phyloP scores from a whole-genome alignment of 2,797 vertebrate species.

The Pteropus rufus region DNA sequence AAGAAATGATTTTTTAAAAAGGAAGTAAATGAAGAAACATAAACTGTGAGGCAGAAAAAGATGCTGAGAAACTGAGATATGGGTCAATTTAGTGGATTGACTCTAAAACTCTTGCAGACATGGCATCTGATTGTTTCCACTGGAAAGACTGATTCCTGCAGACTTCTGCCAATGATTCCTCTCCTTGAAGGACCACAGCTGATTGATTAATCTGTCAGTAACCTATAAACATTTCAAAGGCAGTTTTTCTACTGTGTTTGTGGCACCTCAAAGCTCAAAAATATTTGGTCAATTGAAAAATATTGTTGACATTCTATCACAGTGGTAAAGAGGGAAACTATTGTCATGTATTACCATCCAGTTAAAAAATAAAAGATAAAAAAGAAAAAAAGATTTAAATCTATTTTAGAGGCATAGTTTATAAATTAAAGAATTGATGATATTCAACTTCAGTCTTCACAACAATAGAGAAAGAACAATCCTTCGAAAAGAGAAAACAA shows the following conservation, averaged over 20 bases:
- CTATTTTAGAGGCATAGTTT: neutral
- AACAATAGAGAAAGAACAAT: neutral
- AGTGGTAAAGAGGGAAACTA: neutral
- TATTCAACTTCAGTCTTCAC: neutral
- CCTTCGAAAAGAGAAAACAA: neutral
- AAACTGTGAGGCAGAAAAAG: neutral
- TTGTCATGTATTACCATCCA: neutral
- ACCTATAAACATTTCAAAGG: neutral
- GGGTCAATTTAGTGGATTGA: neutral
- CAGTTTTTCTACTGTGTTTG: neutral
- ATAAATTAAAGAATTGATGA: neutral
- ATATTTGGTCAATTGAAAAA: neutral
- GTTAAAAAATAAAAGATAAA: neutral
- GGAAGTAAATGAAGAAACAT: neutral
- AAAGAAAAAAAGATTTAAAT: neutral
- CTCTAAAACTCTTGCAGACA: neutral
- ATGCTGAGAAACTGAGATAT: neutral
- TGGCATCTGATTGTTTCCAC: neutral
- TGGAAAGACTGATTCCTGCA: neutral
- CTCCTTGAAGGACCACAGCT: neutral
- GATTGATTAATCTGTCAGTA: conserved; percentile 11
- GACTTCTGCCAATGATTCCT: neutral
- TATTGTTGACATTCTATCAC: neutral
- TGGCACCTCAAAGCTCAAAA: neutral
- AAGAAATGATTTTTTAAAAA: neutral